Base-by-base conservation (phyloP, 2,113 vertebrate genomes). In the Sorex araneus region DNA sequence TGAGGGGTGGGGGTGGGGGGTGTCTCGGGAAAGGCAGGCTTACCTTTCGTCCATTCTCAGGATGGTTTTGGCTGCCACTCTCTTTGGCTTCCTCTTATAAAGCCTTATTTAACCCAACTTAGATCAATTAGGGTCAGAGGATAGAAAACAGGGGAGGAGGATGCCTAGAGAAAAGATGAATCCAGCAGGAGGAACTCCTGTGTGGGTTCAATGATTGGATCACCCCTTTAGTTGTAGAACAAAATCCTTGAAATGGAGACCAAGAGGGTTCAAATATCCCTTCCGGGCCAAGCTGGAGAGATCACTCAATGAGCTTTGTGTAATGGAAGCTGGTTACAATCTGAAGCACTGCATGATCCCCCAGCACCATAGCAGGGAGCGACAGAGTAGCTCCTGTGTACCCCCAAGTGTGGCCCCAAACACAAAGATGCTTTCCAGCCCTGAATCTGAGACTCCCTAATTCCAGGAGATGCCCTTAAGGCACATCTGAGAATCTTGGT, bases 401-500 rank as follows among this genome's bases (percentile, higher is more conserved):
- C 54, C 19, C 18, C 21, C 57, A 60, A 16, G 18, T 60, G 57
- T 60, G 57, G 57, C 57, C 57, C 57, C 57, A 60, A 60, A 60
- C 57, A 19, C 57, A 23, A 21, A 66, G 28, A 66, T 28, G 25
- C 21, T 75, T 85, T 87, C 78, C 71, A 89, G 34, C 30, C 30
- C 66, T 19, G 3, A 84, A 69, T 86, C 45, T 9, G 23, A 91
- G 71, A 32, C 60, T 63, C 69, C 2, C 0, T 60, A 75, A 79
- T 30, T 60, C 79, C 28, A 89, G 36, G 43, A 64, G 23, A n/a
- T 36, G 27, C 34, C 87, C 75, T 95, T 57, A 63, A 87, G 84
- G 60, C 84, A 82, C 13, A 1, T 18, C 30, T 21, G 78, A 93
- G 75, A 95, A 89, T 34, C 27, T 94, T 92, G 86, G 82, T 85